Conservation (phyloP, 2,888 invertebrate species). For the Anagyrus pseudococci region DNA sequence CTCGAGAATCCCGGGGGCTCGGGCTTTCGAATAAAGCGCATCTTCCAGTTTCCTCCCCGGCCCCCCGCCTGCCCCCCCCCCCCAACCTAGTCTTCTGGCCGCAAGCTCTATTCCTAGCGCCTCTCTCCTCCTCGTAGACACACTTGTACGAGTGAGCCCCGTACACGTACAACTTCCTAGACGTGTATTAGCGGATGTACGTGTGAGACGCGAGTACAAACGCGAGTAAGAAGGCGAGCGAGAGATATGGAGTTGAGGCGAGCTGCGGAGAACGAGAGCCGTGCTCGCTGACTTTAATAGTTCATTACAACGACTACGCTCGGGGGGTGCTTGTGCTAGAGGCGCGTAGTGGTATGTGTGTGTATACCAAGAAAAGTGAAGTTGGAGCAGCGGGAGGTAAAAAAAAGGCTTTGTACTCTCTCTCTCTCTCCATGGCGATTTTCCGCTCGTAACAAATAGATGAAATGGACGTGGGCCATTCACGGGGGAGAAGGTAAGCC, state of each 20-base stretch:
- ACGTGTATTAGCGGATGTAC: too few species aligned
- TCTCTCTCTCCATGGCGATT: too few species aligned
- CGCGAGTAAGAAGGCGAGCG: too few species aligned
- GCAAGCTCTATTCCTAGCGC: too few species aligned
- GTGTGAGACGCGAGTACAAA: too few species aligned
- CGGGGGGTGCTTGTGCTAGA: background rate
- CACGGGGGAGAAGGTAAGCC: background rate
- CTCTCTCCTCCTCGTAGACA: constrained; percentile 8
- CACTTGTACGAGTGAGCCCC: too few species aligned
- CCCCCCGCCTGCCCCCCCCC: constrained; percentile 3
- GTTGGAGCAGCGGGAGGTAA: background rate
- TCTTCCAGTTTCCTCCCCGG: constrained; percentile 17
- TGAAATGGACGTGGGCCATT: constrained; percentile 11
- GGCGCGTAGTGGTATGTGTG: too few species aligned
- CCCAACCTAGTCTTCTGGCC: too few species aligned
- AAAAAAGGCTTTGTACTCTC: constrained; percentile 14
- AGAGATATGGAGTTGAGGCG: too few species aligned
- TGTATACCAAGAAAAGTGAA: too few species aligned
- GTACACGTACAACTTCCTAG: too few species aligned
- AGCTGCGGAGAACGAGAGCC: constrained; percentile 15
- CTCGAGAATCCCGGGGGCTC: constrained; percentile 36
- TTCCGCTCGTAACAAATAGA: constrained; percentile 21
- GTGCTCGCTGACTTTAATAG: constrained; percentile 36
- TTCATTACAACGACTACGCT: constrained; percentile 35
- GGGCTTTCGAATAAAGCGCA: constrained; percentile 39